Percentiles rank a stretch among this genome's conserved stretches.
phyloP scores from a whole-genome alignment of 2,113 vertebrate species.

The Notiomystis cincta region DNA sequence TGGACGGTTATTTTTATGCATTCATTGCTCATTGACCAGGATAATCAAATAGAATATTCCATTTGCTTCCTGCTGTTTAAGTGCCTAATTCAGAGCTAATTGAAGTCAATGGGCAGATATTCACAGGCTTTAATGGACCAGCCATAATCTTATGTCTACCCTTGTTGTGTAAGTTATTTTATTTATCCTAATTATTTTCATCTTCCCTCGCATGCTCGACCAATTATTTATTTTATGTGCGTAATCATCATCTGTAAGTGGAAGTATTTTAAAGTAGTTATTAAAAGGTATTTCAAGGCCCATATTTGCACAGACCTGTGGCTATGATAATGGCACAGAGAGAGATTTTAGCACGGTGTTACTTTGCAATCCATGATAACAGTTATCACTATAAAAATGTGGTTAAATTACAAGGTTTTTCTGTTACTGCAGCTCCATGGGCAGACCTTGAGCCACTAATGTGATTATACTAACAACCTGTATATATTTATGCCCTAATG shows the following conservation, averaged over 20 bases:
- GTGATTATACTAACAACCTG: neutral
- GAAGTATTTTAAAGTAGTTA: neutral
- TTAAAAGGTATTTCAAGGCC: neutral
- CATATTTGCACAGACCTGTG: neutral
- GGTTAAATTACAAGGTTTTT: neutral
- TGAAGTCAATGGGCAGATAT: slow-evolving; percentile 62
- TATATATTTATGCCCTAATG: neutral
- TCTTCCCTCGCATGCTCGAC: neutral
- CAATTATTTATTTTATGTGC: neutral
- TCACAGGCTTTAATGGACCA: slow-evolving; percentile 44
- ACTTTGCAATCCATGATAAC: neutral
- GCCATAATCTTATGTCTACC: slow-evolving; percentile 22
- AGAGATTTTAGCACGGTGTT: neutral
- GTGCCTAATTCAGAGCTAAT: slow-evolving; percentile 61
- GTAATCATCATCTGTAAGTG: neutral
- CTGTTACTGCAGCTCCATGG: neutral
- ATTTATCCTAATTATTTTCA: slow-evolving; percentile 28
- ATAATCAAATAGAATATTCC: slow-evolving; percentile 64
- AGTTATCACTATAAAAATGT: neutral
- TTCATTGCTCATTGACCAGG: slow-evolving; percentile 58
- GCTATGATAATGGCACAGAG: neutral
- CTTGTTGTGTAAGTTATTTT: slow-evolving; percentile 20
- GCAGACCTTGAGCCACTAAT: neutral
- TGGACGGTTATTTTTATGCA: slow-evolving; percentile 18
- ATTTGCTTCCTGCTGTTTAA: slow-evolving; percentile 61